Base-by-base conservation (phyloP, 2,888 invertebrate species). In the Strigamia crassipes region DNA sequence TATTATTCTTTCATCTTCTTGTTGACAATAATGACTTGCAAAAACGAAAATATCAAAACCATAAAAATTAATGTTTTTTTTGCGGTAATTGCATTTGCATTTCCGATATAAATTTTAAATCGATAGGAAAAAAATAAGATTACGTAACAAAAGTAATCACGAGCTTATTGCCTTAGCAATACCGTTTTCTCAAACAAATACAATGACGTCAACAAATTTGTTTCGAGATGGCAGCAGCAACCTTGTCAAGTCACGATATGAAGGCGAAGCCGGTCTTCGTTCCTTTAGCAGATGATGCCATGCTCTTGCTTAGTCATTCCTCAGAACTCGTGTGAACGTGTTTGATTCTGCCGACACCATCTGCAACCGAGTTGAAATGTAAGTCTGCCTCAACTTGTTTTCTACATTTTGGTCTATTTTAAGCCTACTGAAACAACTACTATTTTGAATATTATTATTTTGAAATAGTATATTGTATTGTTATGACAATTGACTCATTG, bases 261-360 rank as follows among this genome's bases (percentile, higher is more conserved):
- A 73, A 73, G 73, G 73, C 73, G 31, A 73, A 73, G 73, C 73
- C 27, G 73, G 73, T 73, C 12, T 73, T 73, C n/a, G 27, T 73
- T 73, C 73, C 73, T 73, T 73, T 73, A 73, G 73, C 73, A 73
- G 73, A 73, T 73, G 73, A 73, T 73, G 73, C 73, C 23, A 15
- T 73, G 73, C 73, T 73, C 73, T 73, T 73, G 73, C 73, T 73
- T 73, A 73, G 73, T 73, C 73, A 73, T 73, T 73, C 73, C 73
- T n/a, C 73, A 12, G 9, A n/a, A 18, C 18, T 56, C 18, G 5
- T 18, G 56, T 56, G 56, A 56, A 18, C 56, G 9, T 18, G 56
- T 56, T 51, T 18, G 18, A 56, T 13, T 15, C 18, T 56, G 56
- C 56, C 2, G 46, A 56, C 18, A 56, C 56, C n/a, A 21, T 27